These are phyloP conservation scores for Enteromius anoplus DNA, from an alignment of 2,797 vertebrate species.

Conservation along the genomic window DNA sequence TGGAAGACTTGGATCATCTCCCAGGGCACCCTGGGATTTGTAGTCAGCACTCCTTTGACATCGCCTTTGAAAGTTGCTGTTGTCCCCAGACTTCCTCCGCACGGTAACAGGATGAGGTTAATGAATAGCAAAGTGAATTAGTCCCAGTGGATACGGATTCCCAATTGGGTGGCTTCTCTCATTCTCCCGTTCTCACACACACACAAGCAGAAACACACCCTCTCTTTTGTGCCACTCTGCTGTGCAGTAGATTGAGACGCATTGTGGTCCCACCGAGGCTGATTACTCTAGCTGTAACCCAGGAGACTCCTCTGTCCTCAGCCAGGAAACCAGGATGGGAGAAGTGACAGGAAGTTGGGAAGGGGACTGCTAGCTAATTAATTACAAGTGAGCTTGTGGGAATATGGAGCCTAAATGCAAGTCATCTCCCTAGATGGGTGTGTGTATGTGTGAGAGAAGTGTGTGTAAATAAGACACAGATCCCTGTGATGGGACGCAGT, in stretches of 20 bases:
- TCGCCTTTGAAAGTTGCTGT: conserved; percentile 63
- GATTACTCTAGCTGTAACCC: conserved; percentile 77
- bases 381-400: conserved; percentile 76
- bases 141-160: conserved; percentile 43
- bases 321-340: conserved; percentile 58
- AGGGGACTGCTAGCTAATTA: conserved; percentile 71
- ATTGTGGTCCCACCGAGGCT: conserved; percentile 75
- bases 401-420: conserved; percentile 69
- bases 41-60: conserved; percentile 72
- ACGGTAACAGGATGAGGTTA: conserved; percentile 67
- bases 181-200: conserved; percentile 21
- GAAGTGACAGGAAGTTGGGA: conserved; percentile 65
- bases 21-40: conserved; percentile 66
- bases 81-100: conserved; percentile 55
- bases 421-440: conserved; percentile 55
- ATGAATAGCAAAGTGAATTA: conserved; percentile 63
- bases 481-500: conserved; percentile 38
- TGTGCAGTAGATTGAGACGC: conserved; percentile 61
- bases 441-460: conserved; percentile 50
- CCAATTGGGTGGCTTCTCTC: conserved; percentile 33
- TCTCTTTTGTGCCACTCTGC: conserved; percentile 29
- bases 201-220: conserved; percentile 31
- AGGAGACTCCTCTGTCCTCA: conserved; percentile 60
- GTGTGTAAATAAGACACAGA: conserved; percentile 41
- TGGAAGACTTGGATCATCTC: conserved; percentile 59